Percentiles rank a stretch among this genome's conserved stretches.
phyloP scores from a whole-genome alignment of 2,797 vertebrate species.

The Fistularia commersonii region DNA sequence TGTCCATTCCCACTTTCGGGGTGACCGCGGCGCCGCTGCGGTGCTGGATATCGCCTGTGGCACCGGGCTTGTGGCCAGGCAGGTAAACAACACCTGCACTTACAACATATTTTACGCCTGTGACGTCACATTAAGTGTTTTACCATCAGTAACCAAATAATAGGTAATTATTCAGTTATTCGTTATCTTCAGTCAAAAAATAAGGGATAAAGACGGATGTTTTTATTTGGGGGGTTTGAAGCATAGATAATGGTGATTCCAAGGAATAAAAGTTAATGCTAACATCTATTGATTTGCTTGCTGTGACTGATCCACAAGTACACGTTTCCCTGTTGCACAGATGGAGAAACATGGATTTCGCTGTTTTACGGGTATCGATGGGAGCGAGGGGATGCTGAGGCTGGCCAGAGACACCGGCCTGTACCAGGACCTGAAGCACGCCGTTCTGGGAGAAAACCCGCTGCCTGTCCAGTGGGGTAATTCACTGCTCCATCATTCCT shows the following conservation, averaged over 20 bases:
- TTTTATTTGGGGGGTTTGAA: too few species aligned
- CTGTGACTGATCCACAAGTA: conserved; percentile 5
- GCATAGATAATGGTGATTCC: too few species aligned
- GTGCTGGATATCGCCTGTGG: conserved; percentile 90
- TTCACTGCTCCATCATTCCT: conserved; percentile 1
- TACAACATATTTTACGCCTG: neutral
- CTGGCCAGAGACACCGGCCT: conserved; percentile 70
- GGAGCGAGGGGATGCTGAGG: conserved; percentile 82
- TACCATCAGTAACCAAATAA: too few species aligned
- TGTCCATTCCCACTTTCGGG: conserved; percentile 68
- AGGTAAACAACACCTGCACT: conserved; percentile 57
- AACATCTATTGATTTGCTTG: neutral
- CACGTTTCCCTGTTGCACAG: conserved; percentile 57
- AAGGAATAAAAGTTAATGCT: neutral
- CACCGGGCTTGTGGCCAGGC: conserved; percentile 82
- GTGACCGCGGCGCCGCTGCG: conserved; percentile 52
- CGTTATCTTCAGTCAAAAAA: too few species aligned
- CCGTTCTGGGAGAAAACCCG: conserved; percentile 74
- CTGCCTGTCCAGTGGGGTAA: conserved; percentile 80
- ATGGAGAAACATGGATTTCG: conserved; percentile 79
- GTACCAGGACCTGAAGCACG: conserved; percentile 77
- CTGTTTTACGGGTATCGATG: conserved; percentile 84
- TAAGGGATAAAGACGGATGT: too few species aligned
- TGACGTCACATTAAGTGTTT: too few species aligned
- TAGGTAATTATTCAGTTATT: too few species aligned